These are phyloP conservation scores for Rhagologus leucostigma DNA, from an alignment of 2,113 vertebrate species.

Conservation along the genomic window DNA sequence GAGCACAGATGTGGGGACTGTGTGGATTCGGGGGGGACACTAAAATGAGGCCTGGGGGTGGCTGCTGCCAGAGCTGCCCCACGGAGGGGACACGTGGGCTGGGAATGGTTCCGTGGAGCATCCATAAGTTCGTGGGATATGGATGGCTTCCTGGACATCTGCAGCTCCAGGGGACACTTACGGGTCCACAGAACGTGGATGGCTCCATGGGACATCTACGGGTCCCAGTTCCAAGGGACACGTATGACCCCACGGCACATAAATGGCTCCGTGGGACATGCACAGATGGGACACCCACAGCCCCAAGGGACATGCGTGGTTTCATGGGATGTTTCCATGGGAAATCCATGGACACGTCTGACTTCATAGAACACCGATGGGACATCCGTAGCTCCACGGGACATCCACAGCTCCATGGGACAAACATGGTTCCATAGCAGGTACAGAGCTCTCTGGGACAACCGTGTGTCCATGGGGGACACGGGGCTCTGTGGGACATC, in stretches of 20 bases:
- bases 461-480: too few relatives aligned
- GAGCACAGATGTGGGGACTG: fast-evolving
- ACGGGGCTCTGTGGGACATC: not conserved
- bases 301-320: fast-evolving
- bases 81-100: fast-evolving
- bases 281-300: not conserved
- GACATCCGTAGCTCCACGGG: not conserved
- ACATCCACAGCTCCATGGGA: not conserved
- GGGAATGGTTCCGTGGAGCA: not conserved
- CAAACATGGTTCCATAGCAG: not conserved
- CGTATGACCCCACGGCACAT: fast-evolving
- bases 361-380: not conserved
- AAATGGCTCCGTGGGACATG: too few relatives aligned
- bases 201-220: not conserved
- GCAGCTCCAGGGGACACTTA: not conserved
- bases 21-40: fast-evolving
- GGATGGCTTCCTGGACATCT: not conserved
- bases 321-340: not conserved
- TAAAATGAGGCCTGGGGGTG: not conserved
- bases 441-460: not conserved
- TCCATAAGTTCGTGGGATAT: fast-evolving
- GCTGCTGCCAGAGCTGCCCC: not conserved
- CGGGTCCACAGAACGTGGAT: not conserved
- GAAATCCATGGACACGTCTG: not conserved
- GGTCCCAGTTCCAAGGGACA: not conserved